A percentile compares a stretch with the other conserved stretches of the same genome.
Conservation (phyloP, 2,113 vertebrate species). For the Chionodraco myersi region DNA sequence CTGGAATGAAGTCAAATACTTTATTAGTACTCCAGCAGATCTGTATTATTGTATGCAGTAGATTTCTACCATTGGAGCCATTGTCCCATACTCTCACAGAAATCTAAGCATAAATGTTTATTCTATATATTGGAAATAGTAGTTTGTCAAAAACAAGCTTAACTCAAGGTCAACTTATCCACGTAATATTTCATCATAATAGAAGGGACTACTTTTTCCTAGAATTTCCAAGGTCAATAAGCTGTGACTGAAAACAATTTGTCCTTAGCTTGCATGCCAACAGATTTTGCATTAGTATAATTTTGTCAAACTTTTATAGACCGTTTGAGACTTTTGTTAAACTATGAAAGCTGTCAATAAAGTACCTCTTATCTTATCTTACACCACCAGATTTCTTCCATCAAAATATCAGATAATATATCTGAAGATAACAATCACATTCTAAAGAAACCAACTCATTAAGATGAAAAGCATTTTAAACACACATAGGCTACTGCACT, state of each 20-base stretch:
- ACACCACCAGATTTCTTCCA: not conserved
- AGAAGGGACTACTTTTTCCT: too few species aligned
- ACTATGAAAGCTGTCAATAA: not conserved
- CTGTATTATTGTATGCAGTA: conserved; percentile 9
- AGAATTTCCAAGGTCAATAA: not conserved
- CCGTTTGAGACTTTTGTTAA: not conserved
- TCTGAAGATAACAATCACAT: not conserved
- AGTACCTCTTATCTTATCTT: too few species aligned
- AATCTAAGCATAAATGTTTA: not conserved
- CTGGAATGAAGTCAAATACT: not conserved
- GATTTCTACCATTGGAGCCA: not conserved
- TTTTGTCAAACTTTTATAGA: not conserved
- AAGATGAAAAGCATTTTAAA: too few species aligned
- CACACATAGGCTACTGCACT: not conserved
- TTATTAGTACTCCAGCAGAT: not conserved
- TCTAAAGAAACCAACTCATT: not conserved
- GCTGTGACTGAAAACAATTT: not conserved
- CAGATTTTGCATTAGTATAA: not conserved
- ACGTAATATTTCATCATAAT: too few species aligned
- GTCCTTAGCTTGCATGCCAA: not conserved
- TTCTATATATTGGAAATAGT: not conserved
- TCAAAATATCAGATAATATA: not conserved
- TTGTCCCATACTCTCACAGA: not conserved
- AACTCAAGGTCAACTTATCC: not conserved
- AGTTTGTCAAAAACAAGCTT: not conserved